Conservation (phyloP, 2,888 invertebrate species). For the Dromius quadrimaculatus region DNA sequence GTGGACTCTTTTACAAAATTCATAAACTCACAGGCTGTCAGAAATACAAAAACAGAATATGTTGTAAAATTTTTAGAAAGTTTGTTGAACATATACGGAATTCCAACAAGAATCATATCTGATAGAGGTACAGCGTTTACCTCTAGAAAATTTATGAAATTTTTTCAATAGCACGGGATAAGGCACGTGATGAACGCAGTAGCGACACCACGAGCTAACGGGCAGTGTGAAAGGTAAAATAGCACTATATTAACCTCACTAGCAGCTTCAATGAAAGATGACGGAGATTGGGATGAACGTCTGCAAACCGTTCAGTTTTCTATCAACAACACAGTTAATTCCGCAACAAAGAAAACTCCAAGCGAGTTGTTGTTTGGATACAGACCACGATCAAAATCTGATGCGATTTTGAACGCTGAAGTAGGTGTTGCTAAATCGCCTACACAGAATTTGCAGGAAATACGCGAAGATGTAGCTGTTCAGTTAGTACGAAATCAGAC, state of each 20-base stretch:
- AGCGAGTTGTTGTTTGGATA: slow-evolving; percentile 55
- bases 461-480: background rate
- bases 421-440: background rate
- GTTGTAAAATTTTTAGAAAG: slow-evolving; percentile 57
- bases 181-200: slow-evolving; percentile 57
- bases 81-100: slow-evolving; percentile 56
- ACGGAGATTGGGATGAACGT: slow-evolving; percentile 54
- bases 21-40: slow-evolving; percentile 58
- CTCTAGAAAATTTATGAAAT: slow-evolving; percentile 57
- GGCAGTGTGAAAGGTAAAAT: slow-evolving; percentile 55
- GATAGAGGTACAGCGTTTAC: slow-evolving; percentile 62
- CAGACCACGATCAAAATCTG: slow-evolving; percentile 46
- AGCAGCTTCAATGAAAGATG: slow-evolving; percentile 26
- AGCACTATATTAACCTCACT: slow-evolving; percentile 45
- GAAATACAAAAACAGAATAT: slow-evolving; percentile 57
- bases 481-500: background rate
- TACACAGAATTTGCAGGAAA: background rate
- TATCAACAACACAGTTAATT: slow-evolving; percentile 54
- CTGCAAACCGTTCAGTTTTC: slow-evolving; percentile 53
- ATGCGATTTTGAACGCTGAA: slow-evolving; percentile 27
- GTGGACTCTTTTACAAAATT: slow-evolving; percentile 62
- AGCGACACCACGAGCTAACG: slow-evolving; percentile 57
- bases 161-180: slow-evolving; percentile 57
- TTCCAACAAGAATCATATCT: slow-evolving; percentile 57
- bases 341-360: slow-evolving; percentile 54